These are phyloP conservation scores for Porites australiensis DNA, from an alignment of 64 coral and sea anemone species.

Conservation along the genomic window DNA sequence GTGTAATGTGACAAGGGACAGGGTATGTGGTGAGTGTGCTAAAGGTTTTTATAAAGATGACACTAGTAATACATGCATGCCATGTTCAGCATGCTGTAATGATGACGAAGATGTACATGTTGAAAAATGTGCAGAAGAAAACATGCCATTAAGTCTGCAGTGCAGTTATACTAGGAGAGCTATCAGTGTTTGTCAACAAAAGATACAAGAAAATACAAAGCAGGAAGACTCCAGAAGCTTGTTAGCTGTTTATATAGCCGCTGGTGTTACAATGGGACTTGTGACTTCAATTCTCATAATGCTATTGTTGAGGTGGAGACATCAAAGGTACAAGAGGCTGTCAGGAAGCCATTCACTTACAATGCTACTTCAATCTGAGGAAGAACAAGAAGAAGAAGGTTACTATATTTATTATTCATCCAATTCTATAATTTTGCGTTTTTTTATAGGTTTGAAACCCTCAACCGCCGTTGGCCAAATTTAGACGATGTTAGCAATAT, in stretches of 20 bases:
- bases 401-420: too few species aligned
- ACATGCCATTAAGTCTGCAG: slow-evolving; percentile 35
- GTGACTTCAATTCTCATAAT: too few species aligned
- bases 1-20: slow-evolving; percentile 64
- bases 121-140: slow-evolving; percentile 39
- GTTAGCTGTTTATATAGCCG: neutral
- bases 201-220: neutral
- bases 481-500: too few species aligned
- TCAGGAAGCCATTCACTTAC: neutral
- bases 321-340: neutral
- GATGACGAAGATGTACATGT: slow-evolving; percentile 41
- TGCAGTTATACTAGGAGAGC: slow-evolving; percentile 22
- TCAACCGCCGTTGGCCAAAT: too few species aligned
- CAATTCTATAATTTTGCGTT: too few species aligned
- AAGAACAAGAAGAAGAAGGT: neutral
- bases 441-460: too few species aligned
- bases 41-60: slow-evolving; percentile 51
- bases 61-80: slow-evolving; percentile 14
- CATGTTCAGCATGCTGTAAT: slow-evolving; percentile 61
- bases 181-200: slow-evolving; percentile 15
- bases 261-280: neutral
- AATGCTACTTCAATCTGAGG: neutral
- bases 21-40: slow-evolving; percentile 52
- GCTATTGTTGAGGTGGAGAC: neutral
- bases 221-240: neutral